A percentile compares a stretch with the other conserved stretches of the same genome.
phyloP scores from a whole-genome alignment of 2,888 invertebrate genomes.

The Siphonodentalium dalli region DNA sequence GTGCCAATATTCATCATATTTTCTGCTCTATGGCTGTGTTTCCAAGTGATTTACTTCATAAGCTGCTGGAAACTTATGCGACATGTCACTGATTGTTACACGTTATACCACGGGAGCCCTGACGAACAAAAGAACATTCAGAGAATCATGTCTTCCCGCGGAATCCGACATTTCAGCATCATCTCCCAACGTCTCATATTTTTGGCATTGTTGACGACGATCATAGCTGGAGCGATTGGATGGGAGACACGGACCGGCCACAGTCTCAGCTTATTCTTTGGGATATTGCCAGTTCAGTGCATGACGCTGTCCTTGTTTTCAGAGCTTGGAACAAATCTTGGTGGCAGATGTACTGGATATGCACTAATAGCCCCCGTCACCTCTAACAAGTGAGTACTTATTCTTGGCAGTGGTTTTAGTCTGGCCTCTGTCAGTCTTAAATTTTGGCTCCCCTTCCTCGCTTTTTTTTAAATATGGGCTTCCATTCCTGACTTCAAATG shows the following conservation, averaged over 20 bases:
- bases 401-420: not conserved
- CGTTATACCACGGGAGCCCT: slow-evolving; percentile 35
- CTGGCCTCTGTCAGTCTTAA: not conserved
- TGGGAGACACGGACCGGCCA: slow-evolving; percentile 59
- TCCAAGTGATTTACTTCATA: slow-evolving; percentile 56
- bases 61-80: slow-evolving; percentile 58
- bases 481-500: not conserved
- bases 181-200: slow-evolving; percentile 58
- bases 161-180: slow-evolving; percentile 62
- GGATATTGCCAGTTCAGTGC: slow-evolving; percentile 57
- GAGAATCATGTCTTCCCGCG: slow-evolving; percentile 60
- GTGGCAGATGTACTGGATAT: slow-evolving; percentile 64
- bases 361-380: slow-evolving; percentile 62
- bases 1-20: slow-evolving; percentile 59
- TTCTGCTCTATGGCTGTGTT: slow-evolving; percentile 56
- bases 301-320: slow-evolving; percentile 55
- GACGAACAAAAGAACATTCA: slow-evolving; percentile 48
- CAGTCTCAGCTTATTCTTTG: slow-evolving; percentile 48
- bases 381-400: slow-evolving; percentile 44
- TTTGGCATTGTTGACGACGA: slow-evolving; percentile 49
- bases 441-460: not conserved
- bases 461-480: not conserved
- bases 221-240: slow-evolving; percentile 51
- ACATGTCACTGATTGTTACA: slow-evolving; percentile 56
- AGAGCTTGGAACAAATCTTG: slow-evolving; percentile 59